Evolutionary conservation across 1,140 invertebrate species (phyloP).

Genomic region (Bombyx mandarina): DNA sequence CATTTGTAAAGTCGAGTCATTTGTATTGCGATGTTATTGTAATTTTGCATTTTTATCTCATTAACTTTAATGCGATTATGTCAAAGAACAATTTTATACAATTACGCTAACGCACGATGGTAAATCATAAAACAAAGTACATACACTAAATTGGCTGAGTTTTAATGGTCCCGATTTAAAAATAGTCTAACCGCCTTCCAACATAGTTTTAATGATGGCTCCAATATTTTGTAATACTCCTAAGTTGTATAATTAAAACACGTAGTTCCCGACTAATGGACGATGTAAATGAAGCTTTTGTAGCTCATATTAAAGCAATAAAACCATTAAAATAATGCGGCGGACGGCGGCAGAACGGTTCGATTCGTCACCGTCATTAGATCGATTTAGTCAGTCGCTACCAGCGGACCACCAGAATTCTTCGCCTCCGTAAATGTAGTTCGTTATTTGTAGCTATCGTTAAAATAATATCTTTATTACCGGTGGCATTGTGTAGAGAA

Average conservation of each 20-base stretch:
- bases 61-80: too few species aligned
- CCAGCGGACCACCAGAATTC: slow-evolving; percentile 35
- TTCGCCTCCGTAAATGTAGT: not conserved
- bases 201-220: too few species aligned
- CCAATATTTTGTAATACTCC: too few species aligned
- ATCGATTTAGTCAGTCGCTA: slow-evolving; percentile 23
- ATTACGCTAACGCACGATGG: too few species aligned
- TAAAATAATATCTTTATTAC: too few species aligned
- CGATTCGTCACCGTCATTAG: slow-evolving; percentile 61
- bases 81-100: too few species aligned
- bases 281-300: slow-evolving; percentile 30
- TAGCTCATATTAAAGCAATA: slow-evolving; percentile 48
- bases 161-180: too few species aligned
- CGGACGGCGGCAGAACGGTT: slow-evolving; percentile 26
- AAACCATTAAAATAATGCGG: slow-evolving; percentile 57
- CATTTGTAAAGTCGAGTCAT: not conserved
- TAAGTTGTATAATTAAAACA: not conserved
- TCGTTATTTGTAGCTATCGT: too few species aligned
- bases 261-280: slow-evolving; percentile 17
- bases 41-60: not conserved
- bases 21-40: slow-evolving; percentile 2
- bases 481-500: too few species aligned
- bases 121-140: too few species aligned
- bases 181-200: too few species aligned
- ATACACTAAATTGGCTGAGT: too few species aligned